Base-by-base conservation (phyloP, 1,140 invertebrate species). In the Caenorhabditis latens region DNA sequence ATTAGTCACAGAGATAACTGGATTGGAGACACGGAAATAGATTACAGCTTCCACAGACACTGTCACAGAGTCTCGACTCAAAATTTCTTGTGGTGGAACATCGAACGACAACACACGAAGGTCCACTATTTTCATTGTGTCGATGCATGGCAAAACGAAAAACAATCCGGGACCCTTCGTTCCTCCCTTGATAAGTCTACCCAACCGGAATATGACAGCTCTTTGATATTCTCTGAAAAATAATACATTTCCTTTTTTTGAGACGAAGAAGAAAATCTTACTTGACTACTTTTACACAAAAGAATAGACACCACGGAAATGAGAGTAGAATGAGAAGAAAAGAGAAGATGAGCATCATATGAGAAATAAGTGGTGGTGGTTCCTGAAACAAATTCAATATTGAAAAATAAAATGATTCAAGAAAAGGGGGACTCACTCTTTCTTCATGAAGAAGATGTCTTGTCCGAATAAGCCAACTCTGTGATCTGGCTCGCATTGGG, bases 61-160 rank as follows among this genome's bases (percentile, higher is more conserved):
- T 0, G 96, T 98, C 2, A 98, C 96, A 0, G 96, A 96, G 93
- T 98, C 97, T 93, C 96, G 96, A 2, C 96, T 96, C 84, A 98
- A 94, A 53, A 97, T 95, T 96, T 97, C 91, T 75, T 90, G 97
- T 13, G 97, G 96, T 55, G 97, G 97, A 46, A 98, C 96, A 92
- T 98, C 97, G 91, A 98, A 98, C 0, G 96, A 97, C 86, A 96
- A 91, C 19, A 94, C 93, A 85, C 96, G 94, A 71, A 97, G 93
- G 92, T 98, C 96, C 57, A 93, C 92, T 83, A 91, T 92, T 86
- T 91, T 93, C 58, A 90, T 92, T 4, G 90, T 90, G 83, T 93
- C 93, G 24, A 93, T 90, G 71, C 93, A 93, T 9, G 93, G 93
- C 61, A 93, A 87, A 21, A 93, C 90, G 71, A 93, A 92, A 84